Evolutionary conservation across 1,140 invertebrate genomes (phyloP).

Genomic region (Drosophila littoralis): DNA sequence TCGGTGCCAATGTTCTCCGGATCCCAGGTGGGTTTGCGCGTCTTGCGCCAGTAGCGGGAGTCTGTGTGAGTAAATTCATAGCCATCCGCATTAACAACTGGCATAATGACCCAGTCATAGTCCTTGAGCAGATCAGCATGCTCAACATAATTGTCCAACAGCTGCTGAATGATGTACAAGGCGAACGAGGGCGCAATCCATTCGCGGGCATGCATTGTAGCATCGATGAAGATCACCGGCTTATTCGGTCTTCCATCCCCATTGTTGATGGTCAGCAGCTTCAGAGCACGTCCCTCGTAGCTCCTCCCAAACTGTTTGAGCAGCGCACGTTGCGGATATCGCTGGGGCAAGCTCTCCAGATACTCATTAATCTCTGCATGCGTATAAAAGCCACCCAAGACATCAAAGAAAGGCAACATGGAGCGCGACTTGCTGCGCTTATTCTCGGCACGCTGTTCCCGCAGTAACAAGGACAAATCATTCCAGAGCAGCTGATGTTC

Average conservation of each 20-base stretch:
- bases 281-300: slow-evolving; percentile 85
- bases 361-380: slow-evolving; percentile 85
- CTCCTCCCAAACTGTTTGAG: slow-evolving; percentile 85
- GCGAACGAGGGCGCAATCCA: slow-evolving; percentile 89
- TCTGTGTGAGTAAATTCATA: slow-evolving; percentile 75
- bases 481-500: slow-evolving; percentile 68
- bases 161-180: slow-evolving; percentile 87
- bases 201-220: slow-evolving; percentile 88
- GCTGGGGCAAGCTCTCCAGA: slow-evolving; percentile 84
- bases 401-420: slow-evolving; percentile 52
- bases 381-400: slow-evolving; percentile 60
- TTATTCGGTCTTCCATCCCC: slow-evolving; percentile 80
- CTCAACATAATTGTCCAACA: slow-evolving; percentile 85
- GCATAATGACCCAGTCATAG: slow-evolving; percentile 87
- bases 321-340: slow-evolving; percentile 84
- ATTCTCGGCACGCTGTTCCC: slow-evolving; percentile 53
- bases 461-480: slow-evolving; percentile 62
- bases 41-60: slow-evolving; percentile 86
- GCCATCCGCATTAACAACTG: slow-evolving; percentile 86
- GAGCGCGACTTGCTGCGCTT: slow-evolving; percentile 26
- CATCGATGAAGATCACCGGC: slow-evolving; percentile 86
- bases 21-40: slow-evolving; percentile 57
- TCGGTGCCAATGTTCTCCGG: slow-evolving; percentile 85
- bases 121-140: slow-evolving; percentile 84
- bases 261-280: slow-evolving; percentile 85